Evolutionary conservation across 2,113 vertebrate species (phyloP), one percentile per base, ranked within the genome.

Genomic region (Crypturellus undulatus): DNA sequence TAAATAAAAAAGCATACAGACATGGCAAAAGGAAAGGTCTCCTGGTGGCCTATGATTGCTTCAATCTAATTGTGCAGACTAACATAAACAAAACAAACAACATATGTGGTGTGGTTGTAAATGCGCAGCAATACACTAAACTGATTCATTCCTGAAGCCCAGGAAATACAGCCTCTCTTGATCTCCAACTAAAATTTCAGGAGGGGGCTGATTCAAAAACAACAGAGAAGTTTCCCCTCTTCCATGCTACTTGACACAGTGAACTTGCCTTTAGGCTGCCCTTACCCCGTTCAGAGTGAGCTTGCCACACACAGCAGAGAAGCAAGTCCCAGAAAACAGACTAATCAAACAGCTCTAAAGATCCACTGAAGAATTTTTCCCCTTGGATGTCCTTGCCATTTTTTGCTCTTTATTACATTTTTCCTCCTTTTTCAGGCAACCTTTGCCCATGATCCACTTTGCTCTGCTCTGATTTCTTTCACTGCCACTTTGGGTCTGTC

Each of bases 401-500:
- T 84, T 65, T 9, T 32, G 22, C 24, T 30, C 1, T 60, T 42
- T 67, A 18, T 9, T 83, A 7, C 51, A 60, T 52, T 78, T 78
- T 56, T 79, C 56, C 63, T 25, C 62, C 60, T 90, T 69, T 79
- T 78, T 64, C 59, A 64, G 81, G 25, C 73, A 87, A 93, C 51
- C 77, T 89, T 71, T 90, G 58, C 77, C 77, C 83, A 64, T 0
- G 3, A 58, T 89, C 69, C 32, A 56, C 67, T 72, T 94, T 73
- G 38, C 58, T 71, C 87, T 87, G 43, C 3, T 62, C 81, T 67
- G 83, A 91, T 84, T 90, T 77, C 90, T 93, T 92, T 87, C 83
- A 87, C 77, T 54, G 86, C 52, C 88, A 93, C 95, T 96, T 90
- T 76, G 90, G 63, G 82, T 70, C 72, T 89, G 92, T 94, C 93